phyloP scores from a whole-genome alignment of 2,888 invertebrate species.

The Pseudococcus viburni region DNA sequence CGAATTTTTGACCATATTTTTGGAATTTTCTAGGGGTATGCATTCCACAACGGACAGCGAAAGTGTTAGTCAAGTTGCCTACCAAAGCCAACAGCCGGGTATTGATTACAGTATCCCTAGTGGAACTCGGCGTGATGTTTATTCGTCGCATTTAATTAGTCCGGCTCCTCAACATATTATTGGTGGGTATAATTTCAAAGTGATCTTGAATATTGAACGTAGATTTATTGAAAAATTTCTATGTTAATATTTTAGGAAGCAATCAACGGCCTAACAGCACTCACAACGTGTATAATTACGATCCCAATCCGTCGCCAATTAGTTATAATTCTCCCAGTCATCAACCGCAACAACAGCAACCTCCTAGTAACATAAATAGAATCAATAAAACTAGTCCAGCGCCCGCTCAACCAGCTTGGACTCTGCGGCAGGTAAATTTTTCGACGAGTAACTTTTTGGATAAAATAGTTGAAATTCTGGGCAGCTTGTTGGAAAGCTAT shows the following conservation, averaged over 20 bases:
- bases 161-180: conserved; percentile 70
- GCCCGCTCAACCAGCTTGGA: conserved; percentile 79
- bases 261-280: conserved; percentile 78
- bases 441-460: neutral
- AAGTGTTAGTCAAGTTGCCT: conserved; percentile 60
- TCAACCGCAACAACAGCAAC: conserved; percentile 70
- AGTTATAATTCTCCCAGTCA: conserved; percentile 78
- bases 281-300: conserved; percentile 83
- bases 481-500: no score
- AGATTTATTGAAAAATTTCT: conserved; percentile 59
- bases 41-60: conserved; percentile 67
- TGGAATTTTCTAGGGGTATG: conserved; percentile 66
- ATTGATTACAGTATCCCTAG: conserved; percentile 79
- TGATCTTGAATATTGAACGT: neutral
- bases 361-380: conserved; percentile 73
- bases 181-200: conserved; percentile 69
- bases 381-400: conserved; percentile 82
- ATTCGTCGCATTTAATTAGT: conserved; percentile 73
- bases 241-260: conserved; percentile 40
- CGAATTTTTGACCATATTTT: neutral
- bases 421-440: conserved; percentile 75
- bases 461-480: no score
- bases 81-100: conserved; percentile 72
- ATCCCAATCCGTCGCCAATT: conserved; percentile 82
- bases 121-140: conserved; percentile 73